phyloP scores from a whole-genome alignment of 2,888 invertebrate species.

The Neoaliturus tenellus region DNA sequence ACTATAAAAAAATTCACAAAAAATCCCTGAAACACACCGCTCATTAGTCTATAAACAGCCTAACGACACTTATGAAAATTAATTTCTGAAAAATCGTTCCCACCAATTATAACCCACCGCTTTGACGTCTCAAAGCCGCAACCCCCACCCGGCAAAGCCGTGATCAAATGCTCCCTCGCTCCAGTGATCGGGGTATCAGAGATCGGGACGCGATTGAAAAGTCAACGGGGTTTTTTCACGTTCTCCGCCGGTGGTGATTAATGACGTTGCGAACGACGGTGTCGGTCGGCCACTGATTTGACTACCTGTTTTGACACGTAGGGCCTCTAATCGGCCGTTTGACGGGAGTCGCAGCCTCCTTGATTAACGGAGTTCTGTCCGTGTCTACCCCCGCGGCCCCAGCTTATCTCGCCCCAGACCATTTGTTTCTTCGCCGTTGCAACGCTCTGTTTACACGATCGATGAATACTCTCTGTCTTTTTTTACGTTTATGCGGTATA shows the following conservation, averaged over 20 bases:
- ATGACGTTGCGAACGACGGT: conserved; percentile 15
- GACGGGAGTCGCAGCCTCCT: conserved; percentile 40
- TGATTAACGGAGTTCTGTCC: conserved; percentile 53
- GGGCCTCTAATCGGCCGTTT: conserved; percentile 44
- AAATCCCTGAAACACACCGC: no score
- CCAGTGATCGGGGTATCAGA: not conserved
- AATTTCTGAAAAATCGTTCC: not conserved
- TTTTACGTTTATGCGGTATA: no score
- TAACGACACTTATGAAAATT: no score
- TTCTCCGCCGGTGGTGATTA: conserved; percentile 30
- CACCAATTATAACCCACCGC: not conserved
- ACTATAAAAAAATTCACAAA: no score
- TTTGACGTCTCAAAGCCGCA: not conserved
- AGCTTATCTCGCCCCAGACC: not conserved
- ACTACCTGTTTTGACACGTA: conserved; percentile 56
- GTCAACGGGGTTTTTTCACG: conserved; percentile 42
- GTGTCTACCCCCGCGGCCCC: not conserved
- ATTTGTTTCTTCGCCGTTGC: conserved; percentile 34
- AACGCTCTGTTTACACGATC: not conserved
- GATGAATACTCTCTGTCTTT: not conserved
- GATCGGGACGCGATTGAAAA: conserved; percentile 30
- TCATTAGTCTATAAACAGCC: no score
- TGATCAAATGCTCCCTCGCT: not conserved
- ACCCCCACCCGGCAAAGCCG: not conserved
- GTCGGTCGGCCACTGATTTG: conserved; percentile 53